Evolutionary conservation across 2,113 vertebrate species (phyloP).

Genomic region (Cyphomyrus discorhynchus): DNA sequence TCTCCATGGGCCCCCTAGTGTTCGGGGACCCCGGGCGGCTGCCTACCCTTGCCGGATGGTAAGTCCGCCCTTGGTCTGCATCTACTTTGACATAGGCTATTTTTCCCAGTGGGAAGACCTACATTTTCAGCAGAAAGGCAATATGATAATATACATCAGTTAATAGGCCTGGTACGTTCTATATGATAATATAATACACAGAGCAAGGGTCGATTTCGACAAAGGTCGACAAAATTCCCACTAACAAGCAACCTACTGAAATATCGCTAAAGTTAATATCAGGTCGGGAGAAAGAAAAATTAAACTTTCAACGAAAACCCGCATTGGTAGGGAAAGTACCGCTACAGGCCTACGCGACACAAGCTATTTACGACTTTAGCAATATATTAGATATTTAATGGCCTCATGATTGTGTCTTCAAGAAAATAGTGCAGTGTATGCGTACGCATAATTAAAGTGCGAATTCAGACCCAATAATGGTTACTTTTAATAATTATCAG

Average conservation of each 20-base stretch:
- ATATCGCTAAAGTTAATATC: neutral
- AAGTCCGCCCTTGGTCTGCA: neutral
- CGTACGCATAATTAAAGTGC: neutral
- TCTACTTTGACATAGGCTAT: neutral
- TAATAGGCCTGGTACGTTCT: neutral
- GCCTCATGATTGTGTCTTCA: neutral
- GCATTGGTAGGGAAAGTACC: neutral
- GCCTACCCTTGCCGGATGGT: neutral
- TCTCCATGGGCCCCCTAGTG: neutral
- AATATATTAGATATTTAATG: neutral
- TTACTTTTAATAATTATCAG: neutral
- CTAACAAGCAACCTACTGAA: neutral
- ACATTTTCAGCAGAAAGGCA: neutral
- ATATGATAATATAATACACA: neutral
- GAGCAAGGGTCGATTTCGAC: neutral
- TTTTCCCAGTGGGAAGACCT: neutral
- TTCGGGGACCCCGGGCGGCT: neutral
- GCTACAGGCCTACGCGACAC: neutral
- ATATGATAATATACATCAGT: neutral
- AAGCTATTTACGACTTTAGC: neutral
- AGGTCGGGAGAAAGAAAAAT: neutral
- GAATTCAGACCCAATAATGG: neutral
- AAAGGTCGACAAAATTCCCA: neutral
- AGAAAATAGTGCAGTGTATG: neutral
- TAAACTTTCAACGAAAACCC: neutral